Evolutionary conservation across 53 echinoderm and acorn worm species (phyloP).

Genomic region (Luidia sarsii): DNA sequence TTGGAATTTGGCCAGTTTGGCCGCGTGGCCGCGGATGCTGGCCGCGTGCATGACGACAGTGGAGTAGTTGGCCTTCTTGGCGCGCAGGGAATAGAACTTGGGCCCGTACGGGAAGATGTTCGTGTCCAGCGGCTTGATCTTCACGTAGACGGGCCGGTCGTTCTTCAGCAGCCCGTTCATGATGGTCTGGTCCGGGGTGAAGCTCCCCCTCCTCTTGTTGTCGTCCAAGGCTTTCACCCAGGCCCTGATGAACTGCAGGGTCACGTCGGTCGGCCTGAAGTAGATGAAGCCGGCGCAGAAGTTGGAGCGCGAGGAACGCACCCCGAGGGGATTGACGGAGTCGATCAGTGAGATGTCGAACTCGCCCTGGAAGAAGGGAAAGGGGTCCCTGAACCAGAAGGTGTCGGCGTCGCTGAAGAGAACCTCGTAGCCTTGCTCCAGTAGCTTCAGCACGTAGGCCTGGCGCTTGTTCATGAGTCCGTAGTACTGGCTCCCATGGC

Average conservation of each 20-base stretch:
- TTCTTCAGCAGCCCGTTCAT: constrained; percentile 1
- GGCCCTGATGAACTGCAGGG: not conserved
- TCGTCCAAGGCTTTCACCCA: not conserved
- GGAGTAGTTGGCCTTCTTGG: not conserved
- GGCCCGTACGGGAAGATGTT: constrained; percentile 18
- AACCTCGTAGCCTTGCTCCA: constrained; percentile 22
- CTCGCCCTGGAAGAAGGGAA: constrained; percentile 29
- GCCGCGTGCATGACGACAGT: not conserved
- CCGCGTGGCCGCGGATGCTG: not conserved
- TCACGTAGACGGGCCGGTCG: not conserved
- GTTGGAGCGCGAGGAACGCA: not conserved
- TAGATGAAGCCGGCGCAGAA: constrained; percentile 43
- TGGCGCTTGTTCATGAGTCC: constrained; percentile 26
- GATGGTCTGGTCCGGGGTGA: not conserved
- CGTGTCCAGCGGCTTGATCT: not conserved
- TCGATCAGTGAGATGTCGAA: not conserved
- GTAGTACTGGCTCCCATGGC: not conserved
- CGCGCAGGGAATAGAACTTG: not conserved
- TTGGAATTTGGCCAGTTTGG: not conserved
- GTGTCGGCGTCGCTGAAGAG: constrained; percentile 38
- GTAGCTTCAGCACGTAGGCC: not conserved
- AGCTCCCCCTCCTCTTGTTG: not conserved
- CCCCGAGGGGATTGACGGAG: not conserved
- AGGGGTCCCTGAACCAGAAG: constrained; percentile 38
- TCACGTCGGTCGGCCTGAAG: constrained; percentile 8